Percentiles rank a stretch among this genome's conserved stretches.
Conservation (phyloP, 2,113 vertebrate genomes). For the Stigmatopora argus region DNA sequence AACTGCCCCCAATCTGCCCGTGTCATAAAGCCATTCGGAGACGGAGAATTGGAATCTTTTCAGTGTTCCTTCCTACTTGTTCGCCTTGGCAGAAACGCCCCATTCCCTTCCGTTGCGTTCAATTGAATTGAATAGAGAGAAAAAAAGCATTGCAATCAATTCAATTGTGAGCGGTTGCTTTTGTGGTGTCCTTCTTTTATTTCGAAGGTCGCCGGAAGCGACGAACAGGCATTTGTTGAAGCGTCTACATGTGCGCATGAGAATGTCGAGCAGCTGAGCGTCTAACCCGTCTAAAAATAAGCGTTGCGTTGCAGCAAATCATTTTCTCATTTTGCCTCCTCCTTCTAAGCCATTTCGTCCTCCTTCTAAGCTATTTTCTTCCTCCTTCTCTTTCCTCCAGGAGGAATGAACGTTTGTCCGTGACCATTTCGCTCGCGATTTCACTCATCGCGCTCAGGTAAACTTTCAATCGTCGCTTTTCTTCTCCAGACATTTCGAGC, state of each 20-base stretch:
- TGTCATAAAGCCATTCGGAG: neutral
- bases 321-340: conserved; percentile 8
- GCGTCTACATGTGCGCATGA: conserved; percentile 27
- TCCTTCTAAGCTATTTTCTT: conserved; percentile 9
- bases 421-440: conserved; percentile 40
- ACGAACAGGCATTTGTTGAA: fast-evolving
- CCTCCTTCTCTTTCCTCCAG: conserved; percentile 29
- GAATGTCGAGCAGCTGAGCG: conserved; percentile 74
- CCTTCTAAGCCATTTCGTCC: neutral
- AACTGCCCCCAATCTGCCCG: neutral
- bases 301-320: conserved; percentile 40
- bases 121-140: no score
- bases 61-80: neutral
- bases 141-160: neutral
- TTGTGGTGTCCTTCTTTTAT: conserved; percentile 10
- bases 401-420: conserved; percentile 48
- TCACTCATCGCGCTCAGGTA: conserved; percentile 49
- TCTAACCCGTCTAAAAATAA: conserved; percentile 85
- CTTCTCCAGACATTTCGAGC: neutral
- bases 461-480: conserved; percentile 16
- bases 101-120: no score
- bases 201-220: conserved; percentile 29
- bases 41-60: no score
- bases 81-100: no score
- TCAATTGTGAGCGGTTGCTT: neutral